A percentile compares a stretch with the other conserved stretches of the same genome.
phyloP scores from a whole-genome alignment of 2,888 invertebrate species.

The Anarsia innoxiella region DNA sequence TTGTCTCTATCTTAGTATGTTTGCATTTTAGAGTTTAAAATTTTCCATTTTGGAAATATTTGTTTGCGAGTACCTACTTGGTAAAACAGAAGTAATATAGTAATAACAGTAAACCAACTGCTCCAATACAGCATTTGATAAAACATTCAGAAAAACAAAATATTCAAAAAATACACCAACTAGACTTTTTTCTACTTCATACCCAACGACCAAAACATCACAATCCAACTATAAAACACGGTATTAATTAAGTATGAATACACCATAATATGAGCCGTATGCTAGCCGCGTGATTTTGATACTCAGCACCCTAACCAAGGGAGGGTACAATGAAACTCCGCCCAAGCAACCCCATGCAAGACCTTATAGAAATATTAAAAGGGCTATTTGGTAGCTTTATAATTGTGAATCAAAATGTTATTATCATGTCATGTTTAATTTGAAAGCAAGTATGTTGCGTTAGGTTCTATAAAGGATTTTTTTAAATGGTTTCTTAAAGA shows the following conservation, averaged over 20 bases:
- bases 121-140: no score
- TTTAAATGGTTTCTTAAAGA: background rate
- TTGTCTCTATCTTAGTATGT: no score
- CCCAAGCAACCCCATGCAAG: conserved; percentile 36
- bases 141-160: no score
- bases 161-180: no score
- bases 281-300: conserved; percentile 53
- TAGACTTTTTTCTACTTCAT: conserved; percentile 5
- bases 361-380: conserved; percentile 48
- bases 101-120: no score
- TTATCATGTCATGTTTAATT: conserved; percentile 68
- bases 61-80: no score
- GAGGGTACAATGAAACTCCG: conserved; percentile 48
- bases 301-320: conserved; percentile 36
- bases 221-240: conserved; percentile 28
- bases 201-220: conserved; percentile 41
- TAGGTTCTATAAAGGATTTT: conserved; percentile 42
- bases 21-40: no score
- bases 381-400: no score
- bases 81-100: no score
- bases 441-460: conserved; percentile 38
- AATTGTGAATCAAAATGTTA: conserved; percentile 63
- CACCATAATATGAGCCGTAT: conserved; percentile 66
- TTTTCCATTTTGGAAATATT: no score
- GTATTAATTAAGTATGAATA: conserved; percentile 72